Percentiles rank a stretch among this genome's conserved stretches.
These are phyloP conservation scores for Acipenser oxyrinchus DNA, from an alignment of 2,797 vertebrate genomes.

Conservation along the genomic window DNA sequence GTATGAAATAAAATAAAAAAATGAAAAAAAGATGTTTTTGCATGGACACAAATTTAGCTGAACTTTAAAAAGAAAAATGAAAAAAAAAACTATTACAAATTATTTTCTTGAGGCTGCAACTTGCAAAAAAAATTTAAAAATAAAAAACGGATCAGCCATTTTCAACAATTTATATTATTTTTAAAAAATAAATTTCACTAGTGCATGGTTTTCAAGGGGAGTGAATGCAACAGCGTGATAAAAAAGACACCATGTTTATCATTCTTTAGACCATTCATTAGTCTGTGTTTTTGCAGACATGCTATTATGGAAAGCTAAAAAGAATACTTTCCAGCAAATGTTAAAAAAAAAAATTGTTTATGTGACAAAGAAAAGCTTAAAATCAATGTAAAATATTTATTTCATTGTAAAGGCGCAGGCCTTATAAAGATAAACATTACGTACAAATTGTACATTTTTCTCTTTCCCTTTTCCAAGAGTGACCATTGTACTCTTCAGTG, in stretches of 20 bases:
- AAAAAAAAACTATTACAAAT: constrained; percentile 54
- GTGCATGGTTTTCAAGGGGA: constrained; percentile 99
- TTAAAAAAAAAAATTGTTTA: constrained; percentile 72
- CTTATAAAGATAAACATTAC: constrained; percentile 82
- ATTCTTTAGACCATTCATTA: constrained; percentile 76
- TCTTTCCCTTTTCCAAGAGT: constrained; percentile 58
- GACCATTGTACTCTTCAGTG: constrained; percentile 65
- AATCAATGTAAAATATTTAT: constrained; percentile 81
- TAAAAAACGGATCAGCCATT: constrained; percentile 94
- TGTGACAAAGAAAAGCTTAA: constrained; percentile 81
- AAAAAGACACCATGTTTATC: constrained; percentile 74
- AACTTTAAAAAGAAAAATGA: constrained; percentile 55
- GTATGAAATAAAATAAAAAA: constrained; percentile 71
- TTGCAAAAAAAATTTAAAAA: constrained; percentile 79
- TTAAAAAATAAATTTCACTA: constrained; percentile 97
- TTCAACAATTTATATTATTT: constrained; percentile 99
- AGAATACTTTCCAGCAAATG: constrained; percentile 73
- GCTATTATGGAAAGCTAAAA: constrained; percentile 68
- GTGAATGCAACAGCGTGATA: constrained; percentile 90
- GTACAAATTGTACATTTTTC: constrained; percentile 88
- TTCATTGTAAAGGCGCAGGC: constrained; percentile 82
- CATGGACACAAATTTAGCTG: constrained; percentile 98
- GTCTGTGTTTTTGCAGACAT: constrained; percentile 89
- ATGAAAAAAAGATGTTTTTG: constrained; percentile 68
- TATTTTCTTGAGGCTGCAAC: constrained; percentile 99